Evolutionary conservation across 2,888 invertebrate genomes (phyloP).

Genomic region (Megamerina dolium): DNA sequence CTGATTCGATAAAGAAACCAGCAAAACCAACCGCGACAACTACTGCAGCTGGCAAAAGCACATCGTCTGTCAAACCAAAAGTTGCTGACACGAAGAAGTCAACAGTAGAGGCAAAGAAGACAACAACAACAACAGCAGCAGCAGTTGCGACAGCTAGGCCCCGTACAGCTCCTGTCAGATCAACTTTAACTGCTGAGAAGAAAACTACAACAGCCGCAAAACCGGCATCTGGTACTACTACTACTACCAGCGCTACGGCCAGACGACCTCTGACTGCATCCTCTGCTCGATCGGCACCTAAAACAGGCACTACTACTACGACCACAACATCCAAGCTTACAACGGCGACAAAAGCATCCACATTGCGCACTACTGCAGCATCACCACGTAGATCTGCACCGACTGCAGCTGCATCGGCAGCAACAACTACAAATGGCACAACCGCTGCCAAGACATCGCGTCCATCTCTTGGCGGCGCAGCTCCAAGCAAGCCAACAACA

Average conservation of each 20-base stretch:
- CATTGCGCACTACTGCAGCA: constrained; percentile 28
- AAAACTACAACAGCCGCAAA: constrained; percentile 12
- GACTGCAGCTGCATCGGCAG: constrained; percentile 15
- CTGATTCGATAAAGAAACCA: constrained; percentile 9
- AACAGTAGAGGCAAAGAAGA: constrained; percentile 14
- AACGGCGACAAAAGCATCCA: constrained; percentile 10
- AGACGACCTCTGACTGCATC: not conserved
- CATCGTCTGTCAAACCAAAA: constrained; percentile 25
- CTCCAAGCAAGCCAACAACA: constrained; percentile 28
- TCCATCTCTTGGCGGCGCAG: constrained; percentile 8
- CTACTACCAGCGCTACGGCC: not conserved
- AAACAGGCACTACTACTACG: not conserved
- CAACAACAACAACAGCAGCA: no score
- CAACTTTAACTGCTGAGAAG: constrained; percentile 13
- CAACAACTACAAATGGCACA: constrained; percentile 18
- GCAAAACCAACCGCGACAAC: constrained; percentile 22
- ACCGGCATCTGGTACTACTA: not conserved
- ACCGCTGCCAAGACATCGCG: constrained; percentile 26
- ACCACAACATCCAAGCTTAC: constrained; percentile 13
- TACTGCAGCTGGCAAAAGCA: constrained; percentile 27
- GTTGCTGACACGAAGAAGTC: constrained; percentile 24
- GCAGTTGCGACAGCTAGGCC: constrained; percentile 25
- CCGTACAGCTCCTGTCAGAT: constrained; percentile 30
- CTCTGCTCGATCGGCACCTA: constrained; percentile 1
- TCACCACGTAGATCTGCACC: constrained; percentile 22